Evolutionary conservation across 2,113 vertebrate genomes (phyloP), one percentile per base, ranked within the genome.

Genomic region (Pyxicephalus adspersus): DNA sequence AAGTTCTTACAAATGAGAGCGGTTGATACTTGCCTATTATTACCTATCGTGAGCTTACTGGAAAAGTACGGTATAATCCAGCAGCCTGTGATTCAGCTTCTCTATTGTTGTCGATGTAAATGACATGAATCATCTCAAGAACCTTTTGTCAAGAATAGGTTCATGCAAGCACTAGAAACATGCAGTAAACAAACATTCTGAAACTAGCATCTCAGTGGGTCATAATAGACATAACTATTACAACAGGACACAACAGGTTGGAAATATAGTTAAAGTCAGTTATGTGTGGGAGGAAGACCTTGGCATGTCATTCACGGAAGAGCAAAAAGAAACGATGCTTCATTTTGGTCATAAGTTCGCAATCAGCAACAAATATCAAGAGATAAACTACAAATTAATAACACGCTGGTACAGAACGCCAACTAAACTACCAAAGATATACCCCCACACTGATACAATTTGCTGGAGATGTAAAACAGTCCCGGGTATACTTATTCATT

Each of bases 21-120:
- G 60, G 71, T 57, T 28, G 28, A 54, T 74, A 38, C 71, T 57
- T 8, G 71, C 2, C 26, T 58, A 17, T 23, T n/a, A 73, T 34
- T 73, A 22, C 54, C 9, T 29, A 31, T 52, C n/a, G 5, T 15
- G 28, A 23, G 29, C 38, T 5, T 31, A 25, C 54, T 58, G 29
- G 55, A 38, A 25, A 38, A 8, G 19, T 23, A 13, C 15, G 18
- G 23, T 19, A 18, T 23, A 26, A 26, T 52, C 67, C 45, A 18
- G 50, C 3, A 17, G 45, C 11, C 38, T 11, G 17, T 74, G 71
- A 73, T 28, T 74, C 71, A 74, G 3, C 19, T 74, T 38, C 11
- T 60, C 54, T 74, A 13, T 74, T 74, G 71, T 38, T 22, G 5
- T 3, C 22, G n/a, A 29, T 22, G 19, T 18, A 23, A 34, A 74